Conservation (phyloP, 1,140 invertebrate genomes). For the Phenacoccus solenopsis region DNA sequence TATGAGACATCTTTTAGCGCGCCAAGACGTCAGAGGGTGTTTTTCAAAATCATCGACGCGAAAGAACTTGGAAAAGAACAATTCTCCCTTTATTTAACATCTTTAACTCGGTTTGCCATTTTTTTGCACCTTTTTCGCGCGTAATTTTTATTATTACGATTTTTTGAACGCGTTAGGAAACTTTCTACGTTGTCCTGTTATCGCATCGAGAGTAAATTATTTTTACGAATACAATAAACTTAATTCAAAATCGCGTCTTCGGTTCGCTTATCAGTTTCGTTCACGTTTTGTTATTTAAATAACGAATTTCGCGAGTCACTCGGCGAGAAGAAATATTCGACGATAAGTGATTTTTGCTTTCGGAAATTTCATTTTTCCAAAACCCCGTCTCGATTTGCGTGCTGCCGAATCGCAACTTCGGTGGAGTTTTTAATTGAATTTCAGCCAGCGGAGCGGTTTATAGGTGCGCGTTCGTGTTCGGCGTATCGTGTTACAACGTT, state of each 20-base stretch:
- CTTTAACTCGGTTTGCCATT: background rate
- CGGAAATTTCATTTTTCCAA: background rate
- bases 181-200: background rate
- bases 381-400: too few species aligned
- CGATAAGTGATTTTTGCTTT: background rate
- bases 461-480: too few species aligned
- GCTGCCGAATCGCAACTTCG: too few species aligned
- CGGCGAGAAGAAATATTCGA: background rate
- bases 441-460: too few species aligned
- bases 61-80: constrained; percentile 15
- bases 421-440: too few species aligned
- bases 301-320: background rate
- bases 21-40: constrained; percentile 8
- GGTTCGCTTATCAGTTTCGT: constrained; percentile 1
- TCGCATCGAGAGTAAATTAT: background rate
- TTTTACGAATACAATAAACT: background rate
- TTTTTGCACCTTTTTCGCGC: background rate
- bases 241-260: background rate
- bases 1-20: constrained; percentile 4
- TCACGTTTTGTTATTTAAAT: constrained; percentile 3
- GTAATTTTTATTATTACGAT: background rate
- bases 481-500: too few species aligned
- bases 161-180: background rate
- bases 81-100: constrained; percentile 16
- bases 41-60: constrained; percentile 13